Percentiles rank a stretch among this genome's conserved stretches.
Conservation (phyloP, 2,797 vertebrate genomes). For the Petrocephalus schoutedeni region DNA sequence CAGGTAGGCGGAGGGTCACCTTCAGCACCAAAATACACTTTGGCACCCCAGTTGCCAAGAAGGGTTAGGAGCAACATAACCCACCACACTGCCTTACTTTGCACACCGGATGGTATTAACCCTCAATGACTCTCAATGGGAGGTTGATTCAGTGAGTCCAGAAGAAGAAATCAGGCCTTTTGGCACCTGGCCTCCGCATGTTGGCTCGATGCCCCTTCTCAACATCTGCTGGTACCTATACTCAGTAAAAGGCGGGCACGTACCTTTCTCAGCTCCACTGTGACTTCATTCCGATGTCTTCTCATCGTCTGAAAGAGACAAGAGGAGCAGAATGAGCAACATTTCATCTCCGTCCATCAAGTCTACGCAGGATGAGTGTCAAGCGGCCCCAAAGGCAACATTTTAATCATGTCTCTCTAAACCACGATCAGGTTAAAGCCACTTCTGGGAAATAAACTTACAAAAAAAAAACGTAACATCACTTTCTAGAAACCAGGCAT, state of each 20-base stretch:
- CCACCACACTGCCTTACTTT: background rate
- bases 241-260: slow-evolving; percentile 37
- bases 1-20: background rate
- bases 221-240: background rate
- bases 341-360: background rate
- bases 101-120: background rate
- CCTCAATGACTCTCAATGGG: background rate
- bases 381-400: background rate
- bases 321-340: background rate
- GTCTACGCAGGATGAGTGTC: background rate
- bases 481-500: background rate
- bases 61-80: background rate
- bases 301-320: slow-evolving; percentile 87
- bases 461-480: background rate
- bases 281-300: slow-evolving; percentile 99
- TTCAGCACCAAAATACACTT: background rate
- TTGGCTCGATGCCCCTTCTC: background rate
- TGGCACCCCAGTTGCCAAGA: background rate
- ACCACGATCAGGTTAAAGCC: background rate
- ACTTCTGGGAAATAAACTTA: background rate
- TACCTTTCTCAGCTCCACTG: slow-evolving; percentile 94
- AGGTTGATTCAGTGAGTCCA: background rate
- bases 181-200: background rate
- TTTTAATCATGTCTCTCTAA: background rate
- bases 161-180: background rate